These are phyloP conservation scores for Rosalia funebris DNA, from an alignment of 2,888 invertebrate species.

Conservation along the genomic window DNA sequence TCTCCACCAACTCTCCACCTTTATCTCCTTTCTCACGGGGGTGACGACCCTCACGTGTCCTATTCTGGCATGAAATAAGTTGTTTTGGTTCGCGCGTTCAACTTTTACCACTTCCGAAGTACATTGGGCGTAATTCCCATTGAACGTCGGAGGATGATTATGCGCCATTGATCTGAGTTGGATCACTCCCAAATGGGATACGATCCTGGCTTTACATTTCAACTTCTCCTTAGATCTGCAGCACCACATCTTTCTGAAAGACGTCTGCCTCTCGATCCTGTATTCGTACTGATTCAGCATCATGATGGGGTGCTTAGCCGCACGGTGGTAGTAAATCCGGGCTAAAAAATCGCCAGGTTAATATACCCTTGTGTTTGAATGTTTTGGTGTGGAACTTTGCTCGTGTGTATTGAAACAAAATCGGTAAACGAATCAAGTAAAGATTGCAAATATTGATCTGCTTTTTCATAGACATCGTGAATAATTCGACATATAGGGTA, in stretches of 20 bases:
- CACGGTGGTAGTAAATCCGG: constrained; percentile 40
- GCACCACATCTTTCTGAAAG: constrained; percentile 48
- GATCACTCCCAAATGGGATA: constrained; percentile 21
- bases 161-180: constrained; percentile 4
- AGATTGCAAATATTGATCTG: too few relatives aligned
- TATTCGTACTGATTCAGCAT: constrained; percentile 45
- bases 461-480: too few relatives aligned
- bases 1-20: too few relatives aligned
- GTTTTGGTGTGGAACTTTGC: too few relatives aligned
- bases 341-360: constrained; percentile 34
- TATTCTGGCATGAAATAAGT: too few relatives aligned
- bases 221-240: constrained; percentile 47
- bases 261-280: constrained; percentile 41
- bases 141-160: constrained; percentile 13
- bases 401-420: too few relatives aligned
- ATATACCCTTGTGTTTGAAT: too few relatives aligned
- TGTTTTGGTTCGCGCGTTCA: too few relatives aligned
- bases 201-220: constrained; percentile 51
- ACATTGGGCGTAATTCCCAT: constrained; percentile 12
- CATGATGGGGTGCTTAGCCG: constrained; percentile 44
- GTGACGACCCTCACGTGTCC: too few relatives aligned
- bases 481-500: too few relatives aligned
- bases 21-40: too few relatives aligned
- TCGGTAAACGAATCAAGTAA: too few relatives aligned
- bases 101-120: constrained; percentile 8